Base-by-base conservation (phyloP, 2,113 vertebrate genomes). In the Hydropotes inermis region DNA sequence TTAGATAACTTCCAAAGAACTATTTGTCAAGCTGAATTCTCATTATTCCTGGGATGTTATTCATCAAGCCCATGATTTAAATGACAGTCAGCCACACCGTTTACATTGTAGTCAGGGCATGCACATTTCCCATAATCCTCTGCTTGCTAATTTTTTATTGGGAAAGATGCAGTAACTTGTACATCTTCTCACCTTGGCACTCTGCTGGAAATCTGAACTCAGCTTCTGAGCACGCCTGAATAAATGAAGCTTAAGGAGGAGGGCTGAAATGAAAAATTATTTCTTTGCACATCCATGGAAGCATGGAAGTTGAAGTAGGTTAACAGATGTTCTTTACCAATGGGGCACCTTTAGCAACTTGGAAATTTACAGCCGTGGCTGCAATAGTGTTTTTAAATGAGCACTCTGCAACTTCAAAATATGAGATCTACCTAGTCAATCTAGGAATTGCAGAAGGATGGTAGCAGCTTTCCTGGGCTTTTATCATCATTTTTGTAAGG, bases 1-100 rank as follows among this genome's bases (percentile, higher is more conserved):
- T 94, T 94, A 45, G 92, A 96, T 97, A 81, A 93, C 89, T 94
- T 97, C 90, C 86, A 96, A 94, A 92, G 82, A 95, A 97, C 91
- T 95, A 7, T 96, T 95, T 96, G 95, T 95, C 91, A 92, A 58
- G 57, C 82, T 93, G 94, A 95, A 96, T 94, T n/a, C 47, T 96
- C 92, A 85, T 95, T 96, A 96, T 94, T 97, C 90, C 67, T 70
- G 52, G 28, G 64, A 74, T 95, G 36, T 79, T 86, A 28, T 97
- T 97, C 79, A 85, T 97, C 70, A 94, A 43, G 12, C 30, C 55
- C 78, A 90, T 81, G 60, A 94, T 95, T 90, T 86, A 97, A 94
- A 87, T 81, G 52, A 87, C 88, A 96, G 23, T 81, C 94, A 94
- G 81, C 79, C 93, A 19, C 78, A 94, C 84, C 36, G 50, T 96